A percentile compares a stretch with the other conserved stretches of the same genome.
phyloP scores from a whole-genome alignment of 1,140 invertebrate species.

The Pseudachorutes palmiensis region DNA sequence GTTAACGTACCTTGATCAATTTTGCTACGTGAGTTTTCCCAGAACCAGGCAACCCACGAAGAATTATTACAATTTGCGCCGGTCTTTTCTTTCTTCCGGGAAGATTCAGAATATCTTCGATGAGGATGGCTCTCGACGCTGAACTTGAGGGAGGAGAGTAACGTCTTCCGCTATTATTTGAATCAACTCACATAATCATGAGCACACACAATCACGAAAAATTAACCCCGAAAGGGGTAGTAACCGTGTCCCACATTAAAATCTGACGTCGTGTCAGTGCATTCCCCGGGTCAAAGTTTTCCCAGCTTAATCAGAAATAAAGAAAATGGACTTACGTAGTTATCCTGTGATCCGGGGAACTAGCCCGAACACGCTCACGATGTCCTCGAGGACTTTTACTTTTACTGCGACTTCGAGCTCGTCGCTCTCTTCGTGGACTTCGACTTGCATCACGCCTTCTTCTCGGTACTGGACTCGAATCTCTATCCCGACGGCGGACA shows the following conservation, averaged over 20 bases:
- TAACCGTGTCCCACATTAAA: neutral
- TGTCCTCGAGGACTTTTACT: conserved; percentile 15
- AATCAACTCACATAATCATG: neutral
- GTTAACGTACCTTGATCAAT: conserved; percentile 64
- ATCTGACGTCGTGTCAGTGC: neutral
- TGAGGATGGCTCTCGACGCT: conserved; percentile 44
- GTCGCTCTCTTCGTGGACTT: neutral
- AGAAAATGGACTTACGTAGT: conserved; percentile 13
- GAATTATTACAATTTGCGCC: conserved; percentile 73
- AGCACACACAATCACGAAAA: conserved; percentile 4
- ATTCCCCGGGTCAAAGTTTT: too few species aligned
- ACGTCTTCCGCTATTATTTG: neutral
- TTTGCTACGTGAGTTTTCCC: conserved; percentile 82
- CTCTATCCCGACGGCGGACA: neutral
- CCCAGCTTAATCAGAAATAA: too few species aligned
- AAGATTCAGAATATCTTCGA: conserved; percentile 70
- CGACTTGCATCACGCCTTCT: conserved; percentile 12
- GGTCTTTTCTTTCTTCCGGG: conserved; percentile 68
- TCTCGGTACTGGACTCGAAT: neutral
- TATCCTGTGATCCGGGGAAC: neutral
- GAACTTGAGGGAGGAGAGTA: neutral
- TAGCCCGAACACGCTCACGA: neutral
- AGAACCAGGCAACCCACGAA: conserved; percentile 80
- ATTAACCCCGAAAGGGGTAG: neutral
- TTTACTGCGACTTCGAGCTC: neutral